phyloP scores from a whole-genome alignment of 1,140 invertebrate species.

The Phenacoccus solenopsis region DNA sequence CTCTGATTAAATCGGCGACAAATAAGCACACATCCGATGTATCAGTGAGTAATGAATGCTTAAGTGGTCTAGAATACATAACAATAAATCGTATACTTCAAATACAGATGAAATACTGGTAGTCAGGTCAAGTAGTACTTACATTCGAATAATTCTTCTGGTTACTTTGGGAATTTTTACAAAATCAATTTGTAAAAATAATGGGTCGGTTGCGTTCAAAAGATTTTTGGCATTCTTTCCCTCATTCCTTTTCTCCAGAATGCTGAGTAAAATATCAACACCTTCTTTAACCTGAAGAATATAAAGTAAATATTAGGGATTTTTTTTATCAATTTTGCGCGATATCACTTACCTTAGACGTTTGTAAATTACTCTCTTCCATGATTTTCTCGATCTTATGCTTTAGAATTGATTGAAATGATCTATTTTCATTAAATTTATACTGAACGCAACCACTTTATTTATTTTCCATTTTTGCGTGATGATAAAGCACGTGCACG shows the following conservation, averaged over 20 bases:
- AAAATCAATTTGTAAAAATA: conserved; percentile 5
- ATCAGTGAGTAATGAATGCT: conserved; percentile 22
- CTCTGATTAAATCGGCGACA: conserved; percentile 38
- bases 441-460: too few species aligned
- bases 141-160: neutral
- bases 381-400: neutral
- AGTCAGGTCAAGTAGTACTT: neutral
- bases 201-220: neutral
- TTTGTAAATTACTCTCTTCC: neutral
- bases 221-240: neutral
- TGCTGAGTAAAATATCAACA: neutral
- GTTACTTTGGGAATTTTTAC: neutral
- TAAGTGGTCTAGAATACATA: conserved; percentile 7
- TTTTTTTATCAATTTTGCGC: too few species aligned
- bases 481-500: neutral
- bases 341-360: neutral
- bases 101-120: neutral
- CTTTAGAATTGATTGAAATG: neutral
- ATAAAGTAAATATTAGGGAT: too few species aligned
- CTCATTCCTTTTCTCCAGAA: neutral
- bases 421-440: neutral
- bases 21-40: conserved; percentile 33
- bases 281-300: neutral
- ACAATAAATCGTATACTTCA: neutral
- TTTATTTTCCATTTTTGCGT: too few species aligned